phyloP scores from a whole-genome alignment of 2,113 vertebrate species.

The Trachemys scripta region DNA sequence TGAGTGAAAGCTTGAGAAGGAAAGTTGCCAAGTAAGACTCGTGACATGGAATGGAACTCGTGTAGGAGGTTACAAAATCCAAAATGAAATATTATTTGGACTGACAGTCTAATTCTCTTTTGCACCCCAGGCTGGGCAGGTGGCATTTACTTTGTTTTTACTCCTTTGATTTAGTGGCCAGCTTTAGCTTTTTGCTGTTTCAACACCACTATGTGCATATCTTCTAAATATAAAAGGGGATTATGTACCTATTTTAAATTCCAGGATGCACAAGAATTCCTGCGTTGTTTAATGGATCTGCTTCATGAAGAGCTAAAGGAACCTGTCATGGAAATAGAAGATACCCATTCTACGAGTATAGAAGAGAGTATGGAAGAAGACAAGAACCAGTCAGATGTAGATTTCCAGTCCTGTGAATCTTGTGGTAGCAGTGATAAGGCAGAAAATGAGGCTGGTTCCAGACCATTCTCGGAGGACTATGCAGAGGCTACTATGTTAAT shows the following conservation, averaged over 20 bases:
- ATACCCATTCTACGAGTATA: slow-evolving; percentile 78
- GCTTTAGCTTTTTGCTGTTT: background rate
- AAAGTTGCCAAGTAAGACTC: background rate
- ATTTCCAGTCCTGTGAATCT: slow-evolving; percentile 94
- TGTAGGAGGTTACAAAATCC: background rate
- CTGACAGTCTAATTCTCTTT: background rate
- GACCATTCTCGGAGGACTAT: slow-evolving; percentile 81
- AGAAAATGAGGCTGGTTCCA: slow-evolving; percentile 83
- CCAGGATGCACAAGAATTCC: slow-evolving; percentile 98
- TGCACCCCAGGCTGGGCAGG: background rate
- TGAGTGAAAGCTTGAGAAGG: background rate
- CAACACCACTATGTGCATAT: background rate
- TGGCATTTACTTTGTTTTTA: background rate
- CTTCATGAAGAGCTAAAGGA: slow-evolving; percentile 98
- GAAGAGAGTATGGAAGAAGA: slow-evolving; percentile 89
- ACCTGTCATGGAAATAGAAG: slow-evolving; percentile 84
- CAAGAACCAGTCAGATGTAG: slow-evolving; percentile 88
- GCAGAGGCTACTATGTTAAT: slow-evolving; percentile 93
- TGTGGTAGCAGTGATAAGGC: slow-evolving; percentile 89
- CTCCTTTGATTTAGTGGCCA: background rate
- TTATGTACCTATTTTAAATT: slow-evolving; percentile 30
- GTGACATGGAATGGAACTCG: background rate
- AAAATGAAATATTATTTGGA: background rate
- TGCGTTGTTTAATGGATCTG: slow-evolving; percentile 98
- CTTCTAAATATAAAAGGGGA: background rate